Evolutionary conservation across 2,888 invertebrate species (phyloP).

Genomic region (Acanthacorydalis orientalis): DNA sequence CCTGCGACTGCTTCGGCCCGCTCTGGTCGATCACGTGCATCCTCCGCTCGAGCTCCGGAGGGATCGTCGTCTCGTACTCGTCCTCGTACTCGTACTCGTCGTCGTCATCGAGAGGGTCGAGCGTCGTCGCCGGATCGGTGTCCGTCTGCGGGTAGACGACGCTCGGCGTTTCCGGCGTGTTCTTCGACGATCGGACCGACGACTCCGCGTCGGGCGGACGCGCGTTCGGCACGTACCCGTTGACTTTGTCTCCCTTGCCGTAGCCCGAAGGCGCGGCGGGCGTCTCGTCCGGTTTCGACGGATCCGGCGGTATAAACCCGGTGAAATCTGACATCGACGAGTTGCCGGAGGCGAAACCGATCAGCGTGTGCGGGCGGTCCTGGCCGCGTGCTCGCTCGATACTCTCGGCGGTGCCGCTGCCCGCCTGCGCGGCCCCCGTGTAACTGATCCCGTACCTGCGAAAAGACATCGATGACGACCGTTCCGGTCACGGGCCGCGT

Average conservation of each 20-base stretch:
- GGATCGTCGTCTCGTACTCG: slow-evolving; percentile 33
- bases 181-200: slow-evolving; percentile 30
- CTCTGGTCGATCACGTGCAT: slow-evolving; percentile 29
- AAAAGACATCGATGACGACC: too few species aligned
- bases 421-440: slow-evolving; percentile 67
- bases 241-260: background rate
- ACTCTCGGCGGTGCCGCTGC: slow-evolving; percentile 49
- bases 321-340: slow-evolving; percentile 3
- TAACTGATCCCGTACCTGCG: slow-evolving; percentile 45
- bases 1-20: slow-evolving; percentile 34
- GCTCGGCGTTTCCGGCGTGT: slow-evolving; percentile 22
- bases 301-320: background rate
- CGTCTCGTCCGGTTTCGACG: background rate
- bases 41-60: slow-evolving; percentile 25
- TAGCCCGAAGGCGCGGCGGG: background rate
- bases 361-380: slow-evolving; percentile 6
- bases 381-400: slow-evolving; percentile 18
- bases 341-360: slow-evolving; percentile 4
- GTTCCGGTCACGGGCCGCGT: too few species aligned
- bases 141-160: slow-evolving; percentile 12
- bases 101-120: slow-evolving; percentile 21
- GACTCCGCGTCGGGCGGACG: slow-evolving; percentile 9
- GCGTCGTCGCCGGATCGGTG: background rate
- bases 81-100: slow-evolving; percentile 40
- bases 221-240: background rate